phyloP scores from a whole-genome alignment of 2,888 invertebrate species.

The Corythucha ciliata region DNA sequence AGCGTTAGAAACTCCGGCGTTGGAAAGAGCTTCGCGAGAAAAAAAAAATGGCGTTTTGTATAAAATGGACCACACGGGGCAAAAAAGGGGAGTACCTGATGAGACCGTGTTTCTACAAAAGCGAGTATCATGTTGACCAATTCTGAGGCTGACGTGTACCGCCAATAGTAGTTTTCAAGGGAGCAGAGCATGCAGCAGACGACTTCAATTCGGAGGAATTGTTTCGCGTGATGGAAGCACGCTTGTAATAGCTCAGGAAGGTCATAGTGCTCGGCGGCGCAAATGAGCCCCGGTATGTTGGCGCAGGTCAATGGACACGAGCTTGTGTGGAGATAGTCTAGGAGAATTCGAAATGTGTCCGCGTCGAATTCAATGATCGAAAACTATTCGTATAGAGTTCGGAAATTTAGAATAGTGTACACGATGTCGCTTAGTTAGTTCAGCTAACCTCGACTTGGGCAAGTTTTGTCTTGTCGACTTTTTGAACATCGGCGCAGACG shows the following conservation, averaged over 20 bases:
- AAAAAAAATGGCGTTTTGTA: too few species aligned
- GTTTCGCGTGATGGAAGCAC: conserved; percentile 91
- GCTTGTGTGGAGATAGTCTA: conserved; percentile 88
- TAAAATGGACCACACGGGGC: too few species aligned
- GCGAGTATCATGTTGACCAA: conserved; percentile 88
- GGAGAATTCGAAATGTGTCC: conserved; percentile 79
- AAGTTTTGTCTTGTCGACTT: conserved; percentile 82
- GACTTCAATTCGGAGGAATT: conserved; percentile 83
- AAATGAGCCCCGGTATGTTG: conserved; percentile 84
- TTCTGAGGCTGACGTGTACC: conserved; percentile 87
- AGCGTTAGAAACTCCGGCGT: conserved; percentile 74
- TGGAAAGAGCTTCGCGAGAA: conserved; percentile 54
- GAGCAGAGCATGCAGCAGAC: conserved; percentile 89
- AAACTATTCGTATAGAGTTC: too few species aligned
- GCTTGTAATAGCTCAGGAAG: conserved; percentile 84
- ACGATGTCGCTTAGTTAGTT: too few species aligned
- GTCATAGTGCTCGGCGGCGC: conserved; percentile 91
- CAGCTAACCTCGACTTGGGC: conserved; percentile 73
- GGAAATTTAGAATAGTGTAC: too few species aligned
- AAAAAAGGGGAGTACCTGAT: conserved; percentile 45
- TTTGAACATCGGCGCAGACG: conserved; percentile 88
- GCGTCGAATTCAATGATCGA: conserved; percentile 92
- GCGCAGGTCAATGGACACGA: conserved; percentile 86
- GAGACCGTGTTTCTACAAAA: conserved; percentile 78
- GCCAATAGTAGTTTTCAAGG: conserved; percentile 90